Evolutionary conservation across 2,113 vertebrate genomes (phyloP), one percentile per base, ranked within the genome.

Genomic region (Thermophis baileyi): DNA sequence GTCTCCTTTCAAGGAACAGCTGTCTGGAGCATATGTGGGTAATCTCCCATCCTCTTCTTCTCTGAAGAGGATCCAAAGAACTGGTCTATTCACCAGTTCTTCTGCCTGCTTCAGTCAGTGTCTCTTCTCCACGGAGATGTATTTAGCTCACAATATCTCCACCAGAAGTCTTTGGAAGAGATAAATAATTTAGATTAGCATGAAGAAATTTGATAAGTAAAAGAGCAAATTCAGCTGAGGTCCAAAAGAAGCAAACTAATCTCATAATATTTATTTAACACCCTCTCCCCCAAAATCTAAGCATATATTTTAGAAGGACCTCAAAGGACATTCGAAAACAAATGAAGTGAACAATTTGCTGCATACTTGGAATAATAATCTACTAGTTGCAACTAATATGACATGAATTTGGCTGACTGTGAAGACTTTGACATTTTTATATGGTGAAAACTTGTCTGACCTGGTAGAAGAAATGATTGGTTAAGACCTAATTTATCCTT

Each of bases 111-210:
- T 40, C 18, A 3, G 35, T 81, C 18, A 22, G 2, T 22, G 7
- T 81, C 35, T 81, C 35, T 40, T 81, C 18, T 81, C 18, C 35
- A 81, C 2, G 2, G 74, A 81, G 20, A 81, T 4, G 3, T 81
- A 8, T 40, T 81, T 81, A 44, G 7, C 18, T 44, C 18, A 44
- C 18, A n/a, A 74, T 74, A 22, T 44, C 35, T 81, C n/a, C 74
- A 81, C 35, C 16, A 40, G 74, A 44, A 81, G 20, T 44, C 7
- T 22, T 44, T 22, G 74, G 40, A 57, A 18, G 4, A 50, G 40
- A 90, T 90, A 85, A 90, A 93, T 89, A 92, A 57, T 57, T 92
- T 55, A 92, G 30, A 54, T 93, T 49, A 47, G 51, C 57, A 35
- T 46, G n/a, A 55, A 74, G 12, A 18, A 9, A 47, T 85, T 89